These are phyloP conservation scores for Meandrusa payeni DNA, from an alignment of 2,888 invertebrate genomes.

Conservation along the genomic window DNA sequence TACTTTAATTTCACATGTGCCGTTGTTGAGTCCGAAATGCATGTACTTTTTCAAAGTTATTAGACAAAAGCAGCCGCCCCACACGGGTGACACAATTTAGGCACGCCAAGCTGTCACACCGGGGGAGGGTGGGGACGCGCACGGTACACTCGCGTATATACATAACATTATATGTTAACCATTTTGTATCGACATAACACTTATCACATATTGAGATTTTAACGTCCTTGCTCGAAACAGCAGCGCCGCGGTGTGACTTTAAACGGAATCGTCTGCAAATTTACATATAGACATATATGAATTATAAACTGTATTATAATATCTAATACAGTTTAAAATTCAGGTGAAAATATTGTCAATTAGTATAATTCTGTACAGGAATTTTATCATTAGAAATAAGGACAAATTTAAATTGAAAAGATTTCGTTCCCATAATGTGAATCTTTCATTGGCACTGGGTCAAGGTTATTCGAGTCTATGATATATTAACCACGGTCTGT, in stretches of 20 bases:
- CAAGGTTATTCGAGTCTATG: too few species aligned
- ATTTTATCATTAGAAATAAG: too few species aligned
- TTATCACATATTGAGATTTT: conserved; percentile 75
- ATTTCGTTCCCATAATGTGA: too few species aligned
- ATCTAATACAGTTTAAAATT: too few species aligned
- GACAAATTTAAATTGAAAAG: too few species aligned
- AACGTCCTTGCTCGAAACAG: conserved; percentile 74
- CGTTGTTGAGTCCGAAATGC: neutral
- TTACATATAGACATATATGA: neutral
- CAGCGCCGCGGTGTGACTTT: conserved; percentile 57
- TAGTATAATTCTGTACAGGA: too few species aligned
- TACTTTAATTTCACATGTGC: neutral
- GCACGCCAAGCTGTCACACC: neutral
- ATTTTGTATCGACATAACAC: conserved; percentile 58
- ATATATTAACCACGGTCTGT: too few species aligned
- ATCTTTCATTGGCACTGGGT: too few species aligned
- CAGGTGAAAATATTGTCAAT: too few species aligned
- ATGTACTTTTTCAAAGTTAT: neutral
- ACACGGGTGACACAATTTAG: neutral
- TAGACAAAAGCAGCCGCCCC: conserved; percentile 8
- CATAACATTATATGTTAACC: conserved; percentile 38
- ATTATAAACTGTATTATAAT: too few species aligned
- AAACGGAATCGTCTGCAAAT: conserved; percentile 73
- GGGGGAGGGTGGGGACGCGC: conserved; percentile 10
- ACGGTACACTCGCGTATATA: conserved; percentile 33